Percentiles rank a stretch among this genome's conserved stretches.
phyloP scores from a whole-genome alignment of 2,888 invertebrate species.

The Aspidiotus destructor region DNA sequence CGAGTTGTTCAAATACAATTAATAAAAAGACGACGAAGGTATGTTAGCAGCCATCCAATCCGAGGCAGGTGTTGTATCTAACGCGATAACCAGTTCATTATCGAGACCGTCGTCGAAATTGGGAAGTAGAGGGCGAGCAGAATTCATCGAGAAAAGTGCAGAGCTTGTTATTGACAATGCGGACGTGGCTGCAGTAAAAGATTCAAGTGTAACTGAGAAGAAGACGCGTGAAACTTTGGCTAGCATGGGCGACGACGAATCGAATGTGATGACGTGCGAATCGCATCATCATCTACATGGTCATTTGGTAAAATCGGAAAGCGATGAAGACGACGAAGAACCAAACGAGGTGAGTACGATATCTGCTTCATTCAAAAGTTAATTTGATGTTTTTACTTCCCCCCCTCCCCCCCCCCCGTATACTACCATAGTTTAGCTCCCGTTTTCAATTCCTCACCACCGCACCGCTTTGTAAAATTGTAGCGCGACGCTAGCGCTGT shows the following conservation, averaged over 20 bases:
- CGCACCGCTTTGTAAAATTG: too few species aligned
- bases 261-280: background rate
- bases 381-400: background rate
- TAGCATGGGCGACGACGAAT: conserved; percentile 12
- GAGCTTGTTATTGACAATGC: conserved; percentile 4
- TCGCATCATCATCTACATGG: conserved; percentile 6
- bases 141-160: background rate
- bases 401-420: background rate
- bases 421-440: too few species aligned
- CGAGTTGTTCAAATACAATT: background rate
- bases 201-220: background rate
- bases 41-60: conserved; percentile 26
- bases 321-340: conserved; percentile 35
- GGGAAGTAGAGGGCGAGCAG: conserved; percentile 10
- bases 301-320: conserved; percentile 33
- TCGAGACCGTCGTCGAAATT: conserved; percentile 22
- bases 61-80: background rate
- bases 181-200: conserved; percentile 4
- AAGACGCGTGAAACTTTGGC: background rate
- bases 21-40: conserved; percentile 15
- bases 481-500: too few species aligned
- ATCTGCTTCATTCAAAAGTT: background rate
- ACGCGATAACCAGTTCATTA: background rate
- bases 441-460: too few species aligned
- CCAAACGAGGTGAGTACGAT: conserved; percentile 30